phyloP scores from a whole-genome alignment of 2,113 vertebrate genomes.

The Anolis sagrei region DNA sequence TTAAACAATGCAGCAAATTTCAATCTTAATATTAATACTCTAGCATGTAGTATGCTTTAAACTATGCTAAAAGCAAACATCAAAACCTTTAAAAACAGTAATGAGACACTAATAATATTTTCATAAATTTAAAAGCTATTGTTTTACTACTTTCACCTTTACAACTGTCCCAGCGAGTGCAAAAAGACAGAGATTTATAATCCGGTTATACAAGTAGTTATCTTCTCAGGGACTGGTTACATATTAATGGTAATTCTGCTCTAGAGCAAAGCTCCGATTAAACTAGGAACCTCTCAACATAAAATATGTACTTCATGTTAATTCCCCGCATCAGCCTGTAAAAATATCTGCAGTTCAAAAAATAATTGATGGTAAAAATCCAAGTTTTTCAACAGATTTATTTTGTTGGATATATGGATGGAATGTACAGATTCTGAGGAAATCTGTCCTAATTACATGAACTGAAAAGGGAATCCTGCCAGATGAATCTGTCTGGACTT shows the following conservation, averaged over 20 bases:
- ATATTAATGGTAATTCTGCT: background rate
- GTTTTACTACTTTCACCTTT: background rate
- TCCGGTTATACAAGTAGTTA: background rate
- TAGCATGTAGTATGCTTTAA: background rate
- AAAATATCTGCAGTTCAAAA: background rate
- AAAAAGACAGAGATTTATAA: background rate
- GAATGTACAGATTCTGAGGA: no score
- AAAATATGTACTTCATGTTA: background rate
- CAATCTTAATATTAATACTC: slow-evolving; percentile 20
- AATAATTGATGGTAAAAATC: background rate
- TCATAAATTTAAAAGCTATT: background rate
- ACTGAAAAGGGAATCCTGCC: no score
- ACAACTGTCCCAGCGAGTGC: background rate
- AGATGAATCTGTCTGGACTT: background rate
- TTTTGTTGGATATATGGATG: background rate
- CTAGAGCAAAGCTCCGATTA: background rate
- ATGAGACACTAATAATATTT: background rate
- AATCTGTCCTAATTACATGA: no score
- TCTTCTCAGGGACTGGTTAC: background rate
- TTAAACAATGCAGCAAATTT: slow-evolving; percentile 31
- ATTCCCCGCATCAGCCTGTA: background rate
- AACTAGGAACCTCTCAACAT: background rate
- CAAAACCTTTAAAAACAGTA: background rate
- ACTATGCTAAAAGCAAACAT: background rate
- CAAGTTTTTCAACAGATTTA: background rate